phyloP scores from a whole-genome alignment of 2,113 vertebrate species.

The Setophaga petechia region DNA sequence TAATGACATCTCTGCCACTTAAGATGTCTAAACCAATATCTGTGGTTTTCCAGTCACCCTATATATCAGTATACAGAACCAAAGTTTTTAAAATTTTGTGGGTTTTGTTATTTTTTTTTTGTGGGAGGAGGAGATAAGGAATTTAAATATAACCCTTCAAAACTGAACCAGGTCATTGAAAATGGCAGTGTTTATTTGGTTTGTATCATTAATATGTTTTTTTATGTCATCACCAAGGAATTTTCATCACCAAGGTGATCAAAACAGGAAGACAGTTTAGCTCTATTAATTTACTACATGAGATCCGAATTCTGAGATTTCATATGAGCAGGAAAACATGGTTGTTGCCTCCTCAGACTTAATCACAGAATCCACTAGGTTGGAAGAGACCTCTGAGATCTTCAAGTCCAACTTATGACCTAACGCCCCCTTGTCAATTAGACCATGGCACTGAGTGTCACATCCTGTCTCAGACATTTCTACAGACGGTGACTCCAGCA shows the following conservation, averaged over 20 bases:
- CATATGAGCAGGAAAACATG: not conserved
- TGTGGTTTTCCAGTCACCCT: not conserved
- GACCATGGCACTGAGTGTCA: not conserved
- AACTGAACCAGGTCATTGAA: rapidly evolving
- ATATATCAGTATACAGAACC: not conserved
- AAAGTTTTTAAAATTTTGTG: not conserved
- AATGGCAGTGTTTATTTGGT: not conserved
- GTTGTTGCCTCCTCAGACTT: not conserved
- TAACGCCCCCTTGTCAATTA: not conserved
- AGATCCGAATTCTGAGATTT: not conserved
- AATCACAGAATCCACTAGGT: not conserved
- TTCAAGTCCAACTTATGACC: not conserved
- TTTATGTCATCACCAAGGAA: not conserved
- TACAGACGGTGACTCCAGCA: rapidly evolving
- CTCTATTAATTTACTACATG: not conserved
- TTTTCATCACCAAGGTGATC: too few relatives aligned
- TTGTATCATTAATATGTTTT: not conserved
- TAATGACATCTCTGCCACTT: constrained; percentile 13
- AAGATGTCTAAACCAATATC: constrained; percentile 24
- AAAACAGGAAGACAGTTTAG: not conserved
- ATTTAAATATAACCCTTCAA: not conserved
- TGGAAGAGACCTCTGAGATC: not conserved
- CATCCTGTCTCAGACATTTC: not conserved
- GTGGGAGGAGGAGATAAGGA: not conserved
- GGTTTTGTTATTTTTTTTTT: not conserved